These are phyloP conservation scores for Notospermus geniculatus DNA, from an alignment of 1,140 invertebrate species.

Conservation along the genomic window DNA sequence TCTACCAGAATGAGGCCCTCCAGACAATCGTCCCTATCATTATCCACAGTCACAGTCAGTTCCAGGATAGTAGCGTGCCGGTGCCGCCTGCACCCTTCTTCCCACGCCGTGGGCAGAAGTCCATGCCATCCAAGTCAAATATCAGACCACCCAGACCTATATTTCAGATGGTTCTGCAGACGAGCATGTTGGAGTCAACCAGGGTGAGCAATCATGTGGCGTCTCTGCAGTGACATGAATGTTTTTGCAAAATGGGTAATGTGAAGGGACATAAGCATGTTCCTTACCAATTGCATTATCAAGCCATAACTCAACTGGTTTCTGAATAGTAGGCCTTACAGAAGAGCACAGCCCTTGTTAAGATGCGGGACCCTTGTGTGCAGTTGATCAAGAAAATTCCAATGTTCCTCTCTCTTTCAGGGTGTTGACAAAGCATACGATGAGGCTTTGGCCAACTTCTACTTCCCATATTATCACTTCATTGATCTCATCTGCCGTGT, in stretches of 20 bases:
- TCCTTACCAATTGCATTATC: too few relatives aligned
- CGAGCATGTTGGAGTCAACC: conserved; percentile 69
- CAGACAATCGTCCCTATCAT: conserved; percentile 78
- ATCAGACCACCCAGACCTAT: conserved; percentile 73
- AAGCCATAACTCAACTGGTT: too few relatives aligned
- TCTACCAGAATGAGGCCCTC: conserved; percentile 78
- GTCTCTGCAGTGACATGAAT: too few relatives aligned
- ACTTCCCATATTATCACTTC: conserved; percentile 77
- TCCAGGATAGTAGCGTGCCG: conserved; percentile 70
- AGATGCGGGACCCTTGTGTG: too few relatives aligned
- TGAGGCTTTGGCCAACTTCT: conserved; percentile 72
- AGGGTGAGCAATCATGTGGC: conserved; percentile 64
- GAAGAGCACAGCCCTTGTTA: too few relatives aligned
- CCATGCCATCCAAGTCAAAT: conserved; percentile 61
- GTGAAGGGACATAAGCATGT: too few relatives aligned
- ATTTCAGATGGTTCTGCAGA: conserved; percentile 83
- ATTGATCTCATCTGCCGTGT: conserved; percentile 85
- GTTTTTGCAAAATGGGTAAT: too few relatives aligned
- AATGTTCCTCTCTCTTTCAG: too few relatives aligned
- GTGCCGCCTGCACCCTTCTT: conserved; percentile 71
- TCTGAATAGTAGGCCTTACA: too few relatives aligned
- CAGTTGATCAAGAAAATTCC: too few relatives aligned
- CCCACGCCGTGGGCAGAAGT: conserved; percentile 64
- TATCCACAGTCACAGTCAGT: conserved; percentile 77
- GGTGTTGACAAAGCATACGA: conserved; percentile 80